Conservation (phyloP, 1,140 invertebrate genomes). For the Lucilia sericata region DNA sequence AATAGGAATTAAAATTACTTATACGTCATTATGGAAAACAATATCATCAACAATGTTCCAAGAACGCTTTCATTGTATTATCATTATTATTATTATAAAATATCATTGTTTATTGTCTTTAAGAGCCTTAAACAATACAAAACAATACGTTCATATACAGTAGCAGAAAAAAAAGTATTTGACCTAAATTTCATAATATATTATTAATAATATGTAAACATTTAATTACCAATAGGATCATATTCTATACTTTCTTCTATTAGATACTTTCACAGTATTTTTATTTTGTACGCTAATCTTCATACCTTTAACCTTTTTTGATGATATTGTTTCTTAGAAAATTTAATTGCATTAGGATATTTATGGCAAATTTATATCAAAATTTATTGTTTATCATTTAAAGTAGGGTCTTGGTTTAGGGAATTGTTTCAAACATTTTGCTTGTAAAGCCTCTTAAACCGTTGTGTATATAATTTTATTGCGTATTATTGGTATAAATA, state of each 20-base stretch:
- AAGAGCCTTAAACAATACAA: no score
- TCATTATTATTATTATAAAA: neutral
- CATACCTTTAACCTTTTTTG: no score
- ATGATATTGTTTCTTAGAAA: no score
- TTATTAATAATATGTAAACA: conserved; percentile 18
- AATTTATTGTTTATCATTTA: no score
- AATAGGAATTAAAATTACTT: neutral
- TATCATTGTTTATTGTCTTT: neutral
- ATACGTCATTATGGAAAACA: conserved; percentile 4
- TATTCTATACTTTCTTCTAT: neutral
- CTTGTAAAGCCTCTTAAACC: no score
- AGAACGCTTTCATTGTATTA: neutral
- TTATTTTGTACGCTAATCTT: neutral
- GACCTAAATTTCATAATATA: neutral
- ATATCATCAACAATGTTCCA: neutral
- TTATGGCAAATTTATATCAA: no score
- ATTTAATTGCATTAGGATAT: no score
- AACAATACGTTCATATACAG: no score
- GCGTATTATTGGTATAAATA: no score
- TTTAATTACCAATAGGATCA: neutral
- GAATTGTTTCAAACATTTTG: no score
- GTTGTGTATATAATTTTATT: no score
- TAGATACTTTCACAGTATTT: neutral
- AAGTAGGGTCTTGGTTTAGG: no score
- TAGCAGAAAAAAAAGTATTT: neutral